Evolutionary conservation across 2,888 invertebrate genomes (phyloP).

Genomic region (Pterostichus madidus): DNA sequence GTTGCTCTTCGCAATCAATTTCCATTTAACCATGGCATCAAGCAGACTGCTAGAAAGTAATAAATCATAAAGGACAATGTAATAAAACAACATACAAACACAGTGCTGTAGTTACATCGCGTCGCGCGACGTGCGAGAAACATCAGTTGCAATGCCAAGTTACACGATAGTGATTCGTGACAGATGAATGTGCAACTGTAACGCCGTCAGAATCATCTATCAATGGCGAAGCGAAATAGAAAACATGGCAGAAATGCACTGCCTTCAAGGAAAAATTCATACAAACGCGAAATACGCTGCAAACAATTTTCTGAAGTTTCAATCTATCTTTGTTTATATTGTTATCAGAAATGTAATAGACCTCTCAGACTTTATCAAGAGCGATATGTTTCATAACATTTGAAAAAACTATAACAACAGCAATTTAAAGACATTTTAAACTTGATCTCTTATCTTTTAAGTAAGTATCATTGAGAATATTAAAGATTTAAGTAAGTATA

Average conservation of each 20-base stretch:
- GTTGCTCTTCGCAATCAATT: conserved; percentile 50
- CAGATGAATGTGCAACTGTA: conserved; percentile 48
- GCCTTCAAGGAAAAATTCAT: conserved; percentile 1
- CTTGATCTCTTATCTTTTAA: too few species aligned
- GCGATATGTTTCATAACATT: too few species aligned
- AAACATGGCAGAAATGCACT: conserved; percentile 18
- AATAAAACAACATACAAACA: conserved; percentile 9
- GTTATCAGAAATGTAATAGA: neutral
- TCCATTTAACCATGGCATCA: conserved; percentile 56
- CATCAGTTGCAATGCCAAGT: conserved; percentile 28
- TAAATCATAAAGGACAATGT: conserved; percentile 51
- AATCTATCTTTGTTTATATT: conserved; percentile 20
- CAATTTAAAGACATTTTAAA: too few species aligned
- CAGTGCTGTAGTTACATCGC: neutral
- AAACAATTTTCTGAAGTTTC: neutral
- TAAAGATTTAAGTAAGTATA: too few species aligned
- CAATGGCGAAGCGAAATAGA: conserved; percentile 33
- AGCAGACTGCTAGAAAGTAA: neutral
- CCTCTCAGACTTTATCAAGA: neutral
- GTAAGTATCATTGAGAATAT: too few species aligned
- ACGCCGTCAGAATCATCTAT: neutral
- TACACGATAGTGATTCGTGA: conserved; percentile 50
- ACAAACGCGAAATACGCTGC: neutral
- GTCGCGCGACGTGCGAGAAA: neutral
- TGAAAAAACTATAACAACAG: too few species aligned